These are phyloP conservation scores for Drosophila testacea DNA, from an alignment of 2,888 invertebrate species.

Conservation along the genomic window DNA sequence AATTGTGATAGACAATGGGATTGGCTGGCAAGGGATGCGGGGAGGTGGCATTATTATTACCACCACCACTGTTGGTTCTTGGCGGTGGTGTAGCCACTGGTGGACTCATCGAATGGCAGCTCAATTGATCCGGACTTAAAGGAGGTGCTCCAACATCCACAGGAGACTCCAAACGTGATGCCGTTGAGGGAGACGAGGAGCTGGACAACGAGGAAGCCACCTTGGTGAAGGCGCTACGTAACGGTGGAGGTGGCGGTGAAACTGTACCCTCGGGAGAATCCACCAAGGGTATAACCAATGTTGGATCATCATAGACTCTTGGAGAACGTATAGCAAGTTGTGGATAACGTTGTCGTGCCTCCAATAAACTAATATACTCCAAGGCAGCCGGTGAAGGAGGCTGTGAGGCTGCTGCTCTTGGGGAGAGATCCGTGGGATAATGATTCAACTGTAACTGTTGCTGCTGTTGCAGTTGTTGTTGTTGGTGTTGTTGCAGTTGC, in stretches of 20 bases:
- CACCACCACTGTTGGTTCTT: conserved; percentile 73
- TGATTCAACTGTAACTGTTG: conserved; percentile 58
- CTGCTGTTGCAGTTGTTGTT: conserved; percentile 56
- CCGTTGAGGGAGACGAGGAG: conserved; percentile 67
- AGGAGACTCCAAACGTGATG: conserved; percentile 83
- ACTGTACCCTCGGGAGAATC: conserved; percentile 76
- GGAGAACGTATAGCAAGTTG: conserved; percentile 83
- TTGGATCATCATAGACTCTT: conserved; percentile 84
- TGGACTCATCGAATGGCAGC: conserved; percentile 93
- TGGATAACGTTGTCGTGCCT: conserved; percentile 81
- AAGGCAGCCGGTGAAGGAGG: conserved; percentile 74
- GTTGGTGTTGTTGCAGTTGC: conserved; percentile 37
- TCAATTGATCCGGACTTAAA: conserved; percentile 91
- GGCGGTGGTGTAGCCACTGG: conserved; percentile 88
- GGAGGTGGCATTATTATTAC: conserved; percentile 33
- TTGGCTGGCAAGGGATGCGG: conserved; percentile 79
- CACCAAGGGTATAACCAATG: conserved; percentile 79
- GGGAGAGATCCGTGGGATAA: conserved; percentile 85
- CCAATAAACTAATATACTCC: conserved; percentile 80
- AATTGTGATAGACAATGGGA: conserved; percentile 83
- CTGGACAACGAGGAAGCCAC: conserved; percentile 85
- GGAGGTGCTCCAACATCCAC: conserved; percentile 89
- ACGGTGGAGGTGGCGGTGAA: conserved; percentile 65
- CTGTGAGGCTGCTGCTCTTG: conserved; percentile 67
- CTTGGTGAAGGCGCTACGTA: conserved; percentile 94